Conservation (phyloP, 2,113 vertebrate genomes). For the Phyllostomus hastatus region DNA sequence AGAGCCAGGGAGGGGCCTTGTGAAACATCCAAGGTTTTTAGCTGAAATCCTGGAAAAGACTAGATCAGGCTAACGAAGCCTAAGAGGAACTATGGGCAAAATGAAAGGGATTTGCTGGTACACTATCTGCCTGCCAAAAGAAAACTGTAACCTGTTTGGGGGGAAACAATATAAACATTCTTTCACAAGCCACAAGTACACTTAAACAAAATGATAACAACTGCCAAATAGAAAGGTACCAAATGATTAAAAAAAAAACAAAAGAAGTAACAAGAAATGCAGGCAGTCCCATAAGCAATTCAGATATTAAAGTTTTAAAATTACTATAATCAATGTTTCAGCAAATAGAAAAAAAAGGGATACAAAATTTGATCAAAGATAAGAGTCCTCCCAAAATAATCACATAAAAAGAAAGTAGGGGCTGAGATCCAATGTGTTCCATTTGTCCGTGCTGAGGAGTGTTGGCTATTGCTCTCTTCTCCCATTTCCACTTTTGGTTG, state of each 20-base stretch:
- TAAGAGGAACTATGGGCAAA: not conserved
- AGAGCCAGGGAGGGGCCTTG: not conserved
- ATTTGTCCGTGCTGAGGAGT: not conserved
- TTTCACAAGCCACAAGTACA: not conserved
- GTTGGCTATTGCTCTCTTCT: not conserved
- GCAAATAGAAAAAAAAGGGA: not conserved
- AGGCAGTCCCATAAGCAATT: not conserved
- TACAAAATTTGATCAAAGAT: not conserved
- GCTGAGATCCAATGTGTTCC: not conserved
- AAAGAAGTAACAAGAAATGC: not conserved
- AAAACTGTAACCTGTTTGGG: not conserved
- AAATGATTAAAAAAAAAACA: not conserved
- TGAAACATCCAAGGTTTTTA: not conserved
- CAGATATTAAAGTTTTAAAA: not conserved
- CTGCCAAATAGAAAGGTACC: not conserved
- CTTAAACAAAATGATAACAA: not conserved
- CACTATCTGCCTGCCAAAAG: not conserved
- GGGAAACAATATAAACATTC: not conserved
- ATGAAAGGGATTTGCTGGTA: not conserved
- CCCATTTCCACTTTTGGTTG: not conserved
- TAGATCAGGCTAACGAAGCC: not conserved
- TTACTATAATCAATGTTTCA: not conserved
- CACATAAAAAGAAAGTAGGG: not conserved
- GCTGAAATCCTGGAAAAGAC: not conserved
- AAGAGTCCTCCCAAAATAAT: not conserved